Percentiles rank a stretch among this genome's conserved stretches.
These are phyloP conservation scores for Papilio aristodemus DNA, from an alignment of 1,140 invertebrate genomes.

Conservation along the genomic window DNA sequence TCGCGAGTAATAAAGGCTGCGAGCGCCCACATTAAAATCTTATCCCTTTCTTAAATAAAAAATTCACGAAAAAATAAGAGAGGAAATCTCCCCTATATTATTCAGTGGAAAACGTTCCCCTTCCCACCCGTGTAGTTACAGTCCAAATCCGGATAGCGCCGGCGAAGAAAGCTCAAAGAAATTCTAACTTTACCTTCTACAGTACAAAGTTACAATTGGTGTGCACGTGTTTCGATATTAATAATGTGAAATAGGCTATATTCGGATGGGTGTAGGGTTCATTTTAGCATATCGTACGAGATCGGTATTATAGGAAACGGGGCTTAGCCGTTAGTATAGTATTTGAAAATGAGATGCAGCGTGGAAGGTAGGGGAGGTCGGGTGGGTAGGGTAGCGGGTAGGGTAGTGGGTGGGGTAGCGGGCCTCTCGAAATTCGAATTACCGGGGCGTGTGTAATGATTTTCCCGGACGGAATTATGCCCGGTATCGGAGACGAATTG, in stretches of 20 bases:
- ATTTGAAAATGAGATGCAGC: constrained; percentile 80
- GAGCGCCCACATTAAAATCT: constrained; percentile 79
- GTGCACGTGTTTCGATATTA: constrained; percentile 35
- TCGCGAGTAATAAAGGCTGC: constrained; percentile 74
- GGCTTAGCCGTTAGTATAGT: constrained; percentile 62
- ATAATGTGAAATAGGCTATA: constrained; percentile 48
- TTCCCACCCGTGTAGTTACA: constrained; percentile 43
- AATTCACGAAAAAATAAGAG: constrained; percentile 80
- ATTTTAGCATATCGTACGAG: constrained; percentile 44
- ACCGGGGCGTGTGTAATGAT: constrained; percentile 79
- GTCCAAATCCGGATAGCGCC: constrained; percentile 44
- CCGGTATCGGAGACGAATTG: constrained; percentile 69
- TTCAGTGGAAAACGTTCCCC: constrained; percentile 61
- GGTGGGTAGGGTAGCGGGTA: not conserved
- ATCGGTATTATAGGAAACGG: constrained; percentile 52
- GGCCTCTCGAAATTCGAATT: constrained; percentile 76
- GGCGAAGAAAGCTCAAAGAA: constrained; percentile 62
- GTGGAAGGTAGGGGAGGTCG: constrained; percentile 47
- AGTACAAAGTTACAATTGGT: constrained; percentile 66
- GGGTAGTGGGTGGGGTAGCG: constrained; percentile 46
- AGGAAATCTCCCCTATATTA: constrained; percentile 77
- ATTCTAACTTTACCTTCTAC: constrained; percentile 66
- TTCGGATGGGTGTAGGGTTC: constrained; percentile 50
- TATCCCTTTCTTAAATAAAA: constrained; percentile 81
- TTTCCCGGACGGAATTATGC: constrained; percentile 76